A percentile compares a stretch with the other conserved stretches of the same genome.
phyloP scores from a whole-genome alignment of 2,797 vertebrate genomes.

The Pipistrellus pygmaeus region DNA sequence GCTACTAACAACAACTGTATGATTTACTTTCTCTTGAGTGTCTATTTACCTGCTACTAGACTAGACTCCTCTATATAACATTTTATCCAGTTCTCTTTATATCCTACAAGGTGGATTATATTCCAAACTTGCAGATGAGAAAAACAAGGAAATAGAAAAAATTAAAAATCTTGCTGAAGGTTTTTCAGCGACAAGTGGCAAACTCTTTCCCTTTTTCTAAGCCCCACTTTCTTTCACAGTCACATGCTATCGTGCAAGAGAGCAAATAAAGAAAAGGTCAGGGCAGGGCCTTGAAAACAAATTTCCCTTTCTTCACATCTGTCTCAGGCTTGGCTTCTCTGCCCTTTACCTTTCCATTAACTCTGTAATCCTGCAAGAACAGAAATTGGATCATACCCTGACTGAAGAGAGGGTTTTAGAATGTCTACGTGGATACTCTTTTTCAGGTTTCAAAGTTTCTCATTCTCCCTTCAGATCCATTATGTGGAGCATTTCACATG shows the following conservation, averaged over 20 bases:
- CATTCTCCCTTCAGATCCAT: background rate
- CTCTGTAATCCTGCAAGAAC: slow-evolving; percentile 68
- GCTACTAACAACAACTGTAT: background rate
- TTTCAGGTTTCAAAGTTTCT: slow-evolving; percentile 13
- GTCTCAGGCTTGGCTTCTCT: slow-evolving; percentile 71
- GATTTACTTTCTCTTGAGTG: background rate
- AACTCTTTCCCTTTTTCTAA: slow-evolving; percentile 52
- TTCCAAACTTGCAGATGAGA: background rate
- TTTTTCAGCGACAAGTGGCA: background rate
- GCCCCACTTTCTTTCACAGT: background rate
- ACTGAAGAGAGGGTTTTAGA: slow-evolving; percentile 8
- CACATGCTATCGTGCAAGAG: background rate
- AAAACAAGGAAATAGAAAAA: background rate
- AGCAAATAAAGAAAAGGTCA: slow-evolving; percentile 73
- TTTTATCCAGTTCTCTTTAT: background rate
- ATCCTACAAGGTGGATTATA: background rate
- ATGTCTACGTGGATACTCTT: background rate
- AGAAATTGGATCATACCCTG: slow-evolving; percentile 58
- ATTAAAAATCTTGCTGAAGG: background rate
- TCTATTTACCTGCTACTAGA: background rate
- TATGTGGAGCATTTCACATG: background rate
- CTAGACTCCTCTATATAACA: background rate
- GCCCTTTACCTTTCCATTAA: slow-evolving; percentile 75
- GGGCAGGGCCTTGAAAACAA: slow-evolving; percentile 62
- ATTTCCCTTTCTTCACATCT: slow-evolving; percentile 67